These are phyloP conservation scores for Drosophila suboccidentalis DNA, from an alignment of 2,888 invertebrate species.

Conservation along the genomic window DNA sequence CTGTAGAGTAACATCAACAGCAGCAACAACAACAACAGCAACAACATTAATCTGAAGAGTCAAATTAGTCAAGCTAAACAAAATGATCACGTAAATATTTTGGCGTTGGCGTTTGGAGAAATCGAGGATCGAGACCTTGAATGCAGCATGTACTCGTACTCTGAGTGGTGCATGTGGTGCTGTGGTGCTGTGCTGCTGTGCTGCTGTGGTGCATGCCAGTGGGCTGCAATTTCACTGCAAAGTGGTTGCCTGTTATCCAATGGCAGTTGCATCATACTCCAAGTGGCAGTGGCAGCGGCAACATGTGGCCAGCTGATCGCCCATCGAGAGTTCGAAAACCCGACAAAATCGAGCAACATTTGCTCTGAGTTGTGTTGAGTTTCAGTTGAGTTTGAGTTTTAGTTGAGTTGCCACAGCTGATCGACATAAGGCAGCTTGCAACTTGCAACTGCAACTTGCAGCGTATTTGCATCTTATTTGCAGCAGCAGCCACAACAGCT, in stretches of 20 bases:
- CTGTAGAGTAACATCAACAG: slow-evolving; percentile 7
- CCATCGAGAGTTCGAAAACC: slow-evolving; percentile 81
- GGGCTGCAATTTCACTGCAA: slow-evolving; percentile 67
- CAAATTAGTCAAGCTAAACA: slow-evolving; percentile 72
- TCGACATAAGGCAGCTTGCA: slow-evolving; percentile 60
- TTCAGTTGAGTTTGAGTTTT: neutral
- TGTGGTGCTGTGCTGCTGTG: neutral
- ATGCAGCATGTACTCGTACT: slow-evolving; percentile 33
- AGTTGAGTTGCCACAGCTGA: slow-evolving; percentile 67
- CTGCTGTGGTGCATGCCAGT: slow-evolving; percentile 19
- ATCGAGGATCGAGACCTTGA: slow-evolving; percentile 81
- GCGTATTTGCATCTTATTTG: slow-evolving; percentile 46
- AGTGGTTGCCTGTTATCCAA: slow-evolving; percentile 66
- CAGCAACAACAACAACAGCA: neutral
- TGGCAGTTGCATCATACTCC: slow-evolving; percentile 79
- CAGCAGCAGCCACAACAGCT: slow-evolving; percentile 42
- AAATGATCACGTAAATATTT: slow-evolving; percentile 72
- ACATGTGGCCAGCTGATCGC: slow-evolving; percentile 61
- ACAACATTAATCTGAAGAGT: slow-evolving; percentile 21
- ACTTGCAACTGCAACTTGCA: slow-evolving; percentile 17
- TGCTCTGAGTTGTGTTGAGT: slow-evolving; percentile 1
- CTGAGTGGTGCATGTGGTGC: neutral
- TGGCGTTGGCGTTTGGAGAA: slow-evolving; percentile 66
- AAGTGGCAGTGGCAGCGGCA: slow-evolving; percentile 15
- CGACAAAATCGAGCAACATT: slow-evolving; percentile 66